Evolutionary conservation across 2,797 vertebrate species (phyloP).

Genomic region (Sebastes cheni): DNA sequence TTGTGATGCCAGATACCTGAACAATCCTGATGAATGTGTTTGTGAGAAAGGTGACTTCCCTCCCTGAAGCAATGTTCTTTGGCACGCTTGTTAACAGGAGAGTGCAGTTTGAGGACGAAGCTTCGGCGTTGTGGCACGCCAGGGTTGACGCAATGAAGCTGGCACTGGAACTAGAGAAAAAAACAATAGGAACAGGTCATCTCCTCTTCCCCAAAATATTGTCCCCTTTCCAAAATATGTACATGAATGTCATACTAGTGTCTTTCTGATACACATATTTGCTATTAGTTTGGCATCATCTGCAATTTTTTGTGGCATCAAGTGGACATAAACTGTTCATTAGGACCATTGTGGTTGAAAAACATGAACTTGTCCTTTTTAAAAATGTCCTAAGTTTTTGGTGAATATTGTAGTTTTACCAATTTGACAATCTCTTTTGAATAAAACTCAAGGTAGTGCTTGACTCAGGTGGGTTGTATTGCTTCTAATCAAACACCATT

Average conservation of each 20-base stretch:
- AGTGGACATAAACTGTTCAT: not conserved
- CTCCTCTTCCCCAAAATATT: not conserved
- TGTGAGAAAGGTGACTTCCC: slow-evolving; percentile 26
- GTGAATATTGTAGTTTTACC: not conserved
- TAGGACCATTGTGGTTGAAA: not conserved
- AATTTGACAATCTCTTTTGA: not conserved
- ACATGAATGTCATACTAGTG: not conserved
- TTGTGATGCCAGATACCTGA: slow-evolving; percentile 29
- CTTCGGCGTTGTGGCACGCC: not conserved
- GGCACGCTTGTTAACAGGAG: slow-evolving; percentile 19
- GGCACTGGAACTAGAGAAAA: slow-evolving; percentile 10
- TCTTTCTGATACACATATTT: not conserved
- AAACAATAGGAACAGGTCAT: slow-evolving; percentile 10
- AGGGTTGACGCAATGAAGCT: not conserved
- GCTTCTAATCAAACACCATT: slow-evolving; percentile 12
- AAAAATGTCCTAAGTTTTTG: not conserved
- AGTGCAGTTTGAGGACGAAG: slow-evolving; percentile 18
- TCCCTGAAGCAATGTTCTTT: slow-evolving; percentile 48
- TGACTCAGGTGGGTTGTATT: not conserved
- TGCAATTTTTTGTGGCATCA: not conserved
- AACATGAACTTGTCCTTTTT: not conserved
- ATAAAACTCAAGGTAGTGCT: not conserved
- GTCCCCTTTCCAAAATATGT: not conserved
- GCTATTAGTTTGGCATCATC: not conserved
- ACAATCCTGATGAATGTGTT: slow-evolving; percentile 25